Conservation (phyloP, 2,113 vertebrate species). For the Ovis canadensis region DNA sequence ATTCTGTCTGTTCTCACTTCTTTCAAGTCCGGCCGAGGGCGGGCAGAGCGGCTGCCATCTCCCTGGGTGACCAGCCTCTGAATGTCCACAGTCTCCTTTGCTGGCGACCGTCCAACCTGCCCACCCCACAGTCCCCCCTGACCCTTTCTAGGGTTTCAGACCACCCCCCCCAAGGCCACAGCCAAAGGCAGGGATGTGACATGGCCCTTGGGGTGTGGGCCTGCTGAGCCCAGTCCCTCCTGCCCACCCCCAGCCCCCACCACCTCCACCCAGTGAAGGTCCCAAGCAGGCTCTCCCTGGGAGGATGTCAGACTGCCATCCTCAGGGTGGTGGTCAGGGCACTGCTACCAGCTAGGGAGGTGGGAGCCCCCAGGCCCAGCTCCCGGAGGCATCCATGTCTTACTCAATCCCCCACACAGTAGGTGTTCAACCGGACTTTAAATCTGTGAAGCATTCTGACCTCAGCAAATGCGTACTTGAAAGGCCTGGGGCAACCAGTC, state of each 20-base stretch:
- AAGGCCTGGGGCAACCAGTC: background rate
- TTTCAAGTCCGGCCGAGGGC: slow-evolving; percentile 11
- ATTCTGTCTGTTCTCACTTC: slow-evolving; percentile 15
- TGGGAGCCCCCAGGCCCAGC: background rate
- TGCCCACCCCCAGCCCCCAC: background rate
- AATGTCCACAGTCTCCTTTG: background rate
- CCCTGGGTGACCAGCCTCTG: slow-evolving; percentile 39
- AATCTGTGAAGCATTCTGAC: accelerated
- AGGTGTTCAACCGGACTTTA: no score
- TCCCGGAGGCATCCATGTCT: background rate
- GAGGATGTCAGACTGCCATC: accelerated
- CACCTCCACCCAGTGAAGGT: background rate
- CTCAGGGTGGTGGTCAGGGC: background rate
- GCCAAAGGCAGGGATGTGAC: background rate
- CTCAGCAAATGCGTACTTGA: accelerated
- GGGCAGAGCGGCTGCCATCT: slow-evolving; percentile 2
- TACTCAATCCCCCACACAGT: no score
- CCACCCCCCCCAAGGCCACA: background rate
- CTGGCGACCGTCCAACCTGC: background rate
- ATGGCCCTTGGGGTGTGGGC: background rate
- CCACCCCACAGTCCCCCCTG: background rate
- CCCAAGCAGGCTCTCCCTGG: accelerated
- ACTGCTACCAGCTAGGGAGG: accelerated
- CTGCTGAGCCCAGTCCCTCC: background rate
- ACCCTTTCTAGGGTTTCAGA: background rate